Base-by-base conservation (phyloP, 2,113 vertebrate species). In the Fregetta grallaria region DNA sequence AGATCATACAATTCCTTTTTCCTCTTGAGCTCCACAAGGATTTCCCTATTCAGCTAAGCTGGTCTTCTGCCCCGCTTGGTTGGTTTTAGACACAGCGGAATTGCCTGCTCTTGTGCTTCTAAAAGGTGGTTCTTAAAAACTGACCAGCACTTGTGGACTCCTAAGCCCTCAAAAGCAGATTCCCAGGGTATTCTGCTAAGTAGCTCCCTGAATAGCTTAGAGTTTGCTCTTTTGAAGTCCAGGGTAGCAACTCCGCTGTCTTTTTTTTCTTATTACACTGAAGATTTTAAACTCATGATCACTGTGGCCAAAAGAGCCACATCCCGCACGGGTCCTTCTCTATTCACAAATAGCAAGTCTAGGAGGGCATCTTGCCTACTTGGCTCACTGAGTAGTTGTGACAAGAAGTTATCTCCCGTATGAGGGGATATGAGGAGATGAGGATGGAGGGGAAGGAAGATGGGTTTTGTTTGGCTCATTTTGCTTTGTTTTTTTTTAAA, bases 91-190 rank as follows among this genome's bases (percentile, higher is more conserved):
- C 76, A 62, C 44, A 65, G 30, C 4, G 3, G 30, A 65, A 65
- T 17, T 44, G 23, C 49, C 61, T n/a, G 30, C 36, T 42, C 59
- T 9, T 53, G 30, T 53, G 18, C 49, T 65, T 53, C 38, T 53
- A 42, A 79, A 79, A 53, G 22, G 49, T 42, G 23, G 23, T 30
- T 52, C 36, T 42, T 45, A 56, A 80, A 79, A 50, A 30, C 27
- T 56, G 32, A 68, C 36, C 32, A n/a, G 42, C 14, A 40, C 13
- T 50, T 0, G 0, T 22, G 17, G 53, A 45, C 47, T 63, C 32
- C 10, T 56, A 50, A 85, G 27, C 8, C 53, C 53, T 56, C 36
- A 50, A 56, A 50, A 62, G 36, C 40, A 74, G 42, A 50, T 50
- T 55, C 53, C 22, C 27, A 62, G 13, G 11, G 11, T 34, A 85